These are phyloP conservation scores for Teleogryllus occipitalis DNA, from an alignment of 1,140 invertebrate genomes.

Conservation along the genomic window DNA sequence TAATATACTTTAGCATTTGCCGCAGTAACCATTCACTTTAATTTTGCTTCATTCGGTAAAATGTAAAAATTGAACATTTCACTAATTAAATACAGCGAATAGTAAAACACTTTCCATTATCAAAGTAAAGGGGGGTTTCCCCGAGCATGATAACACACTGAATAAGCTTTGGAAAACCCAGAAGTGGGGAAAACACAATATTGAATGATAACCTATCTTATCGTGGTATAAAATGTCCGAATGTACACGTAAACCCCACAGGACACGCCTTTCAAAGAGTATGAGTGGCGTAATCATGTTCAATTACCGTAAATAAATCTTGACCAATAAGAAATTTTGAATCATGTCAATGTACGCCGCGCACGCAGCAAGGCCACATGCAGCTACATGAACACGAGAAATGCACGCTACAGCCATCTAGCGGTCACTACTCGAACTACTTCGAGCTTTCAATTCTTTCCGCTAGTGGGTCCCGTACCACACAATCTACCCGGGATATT, in stretches of 20 bases:
- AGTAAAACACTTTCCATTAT: neutral
- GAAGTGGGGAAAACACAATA: neutral
- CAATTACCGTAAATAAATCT: neutral
- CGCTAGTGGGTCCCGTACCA: too few relatives aligned
- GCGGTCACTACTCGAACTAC: neutral
- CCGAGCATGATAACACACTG: neutral
- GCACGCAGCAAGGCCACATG: neutral
- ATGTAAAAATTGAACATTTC: neutral
- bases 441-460: too few relatives aligned
- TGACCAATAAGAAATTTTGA: neutral
- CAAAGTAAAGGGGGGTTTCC: neutral
- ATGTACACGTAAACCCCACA: neutral
- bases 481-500: too few relatives aligned
- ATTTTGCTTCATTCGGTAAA: too few relatives aligned
- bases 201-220: neutral
- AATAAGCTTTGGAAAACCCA: conserved; percentile 1
- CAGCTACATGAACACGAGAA: neutral
- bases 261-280: neutral
- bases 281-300: neutral
- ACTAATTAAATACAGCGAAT: neutral
- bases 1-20: too few relatives aligned
- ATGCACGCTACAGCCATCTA: neutral
- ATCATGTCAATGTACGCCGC: neutral
- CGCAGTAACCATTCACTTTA: too few relatives aligned
- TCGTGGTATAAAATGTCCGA: neutral